These are phyloP conservation scores for Muscicapa adusta DNA, from an alignment of 2,113 vertebrate species.

Conservation along the genomic window DNA sequence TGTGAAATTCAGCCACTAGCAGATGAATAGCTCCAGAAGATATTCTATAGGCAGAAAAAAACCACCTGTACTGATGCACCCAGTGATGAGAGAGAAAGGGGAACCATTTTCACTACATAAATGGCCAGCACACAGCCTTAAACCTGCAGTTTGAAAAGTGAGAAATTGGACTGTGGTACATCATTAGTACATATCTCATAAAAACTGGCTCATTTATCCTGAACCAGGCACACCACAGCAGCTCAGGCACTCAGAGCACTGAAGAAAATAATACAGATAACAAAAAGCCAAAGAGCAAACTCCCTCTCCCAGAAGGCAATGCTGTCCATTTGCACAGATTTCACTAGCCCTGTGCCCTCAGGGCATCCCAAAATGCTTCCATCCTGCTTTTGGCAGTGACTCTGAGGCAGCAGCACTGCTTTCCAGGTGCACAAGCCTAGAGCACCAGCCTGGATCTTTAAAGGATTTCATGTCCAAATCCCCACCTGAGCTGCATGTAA, in stretches of 20 bases:
- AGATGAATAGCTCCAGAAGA: not conserved
- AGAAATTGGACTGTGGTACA: not conserved
- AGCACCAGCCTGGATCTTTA: not conserved
- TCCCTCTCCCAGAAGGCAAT: not conserved
- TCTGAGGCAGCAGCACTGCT: not conserved
- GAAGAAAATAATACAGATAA: not conserved
- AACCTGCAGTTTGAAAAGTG: not conserved
- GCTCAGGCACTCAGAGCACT: not conserved
- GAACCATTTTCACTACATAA: not conserved
- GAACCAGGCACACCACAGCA: not conserved
- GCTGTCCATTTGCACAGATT: not conserved
- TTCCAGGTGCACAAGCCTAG: not conserved
- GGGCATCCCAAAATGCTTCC: not conserved
- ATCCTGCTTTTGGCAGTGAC: not conserved
- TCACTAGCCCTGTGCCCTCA: not conserved
- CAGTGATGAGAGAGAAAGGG: not conserved
- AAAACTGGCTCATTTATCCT: not conserved
- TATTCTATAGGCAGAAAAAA: not conserved
- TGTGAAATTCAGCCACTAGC: not conserved
- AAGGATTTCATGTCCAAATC: not conserved
- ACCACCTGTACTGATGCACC: not conserved
- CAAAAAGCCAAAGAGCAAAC: not conserved
- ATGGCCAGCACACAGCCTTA: not conserved
- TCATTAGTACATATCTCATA: not conserved
- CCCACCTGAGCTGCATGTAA: not conserved